A percentile compares a stretch with the other conserved stretches of the same genome.
These are phyloP conservation scores for Drosophila demipolita DNA, from an alignment of 2,888 invertebrate genomes.

Conservation along the genomic window DNA sequence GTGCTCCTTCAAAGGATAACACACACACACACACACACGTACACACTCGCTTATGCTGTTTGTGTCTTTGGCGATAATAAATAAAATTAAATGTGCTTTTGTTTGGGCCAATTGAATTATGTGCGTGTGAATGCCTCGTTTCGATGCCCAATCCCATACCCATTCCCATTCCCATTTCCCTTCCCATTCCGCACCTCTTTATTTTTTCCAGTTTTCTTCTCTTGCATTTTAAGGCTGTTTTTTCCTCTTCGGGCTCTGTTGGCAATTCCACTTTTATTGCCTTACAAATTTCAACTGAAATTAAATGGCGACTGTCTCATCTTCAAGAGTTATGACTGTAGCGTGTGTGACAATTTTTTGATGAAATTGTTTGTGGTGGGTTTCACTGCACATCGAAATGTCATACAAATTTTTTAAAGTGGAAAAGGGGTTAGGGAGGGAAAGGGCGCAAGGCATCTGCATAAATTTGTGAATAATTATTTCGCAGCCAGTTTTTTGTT, in stretches of 20 bases:
- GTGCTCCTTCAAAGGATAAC: slow-evolving; percentile 58
- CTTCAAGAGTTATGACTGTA: slow-evolving; percentile 45
- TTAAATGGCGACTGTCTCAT: slow-evolving; percentile 48
- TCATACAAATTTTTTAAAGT: neutral
- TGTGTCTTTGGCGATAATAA: slow-evolving; percentile 57
- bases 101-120: slow-evolving; percentile 82
- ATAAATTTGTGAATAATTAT: slow-evolving; percentile 37
- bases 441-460: slow-evolving; percentile 8
- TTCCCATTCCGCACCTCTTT: slow-evolving; percentile 22
- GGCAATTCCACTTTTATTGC: slow-evolving; percentile 56
- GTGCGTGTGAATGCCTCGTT: slow-evolving; percentile 80
- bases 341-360: slow-evolving; percentile 43
- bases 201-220: slow-evolving; percentile 43
- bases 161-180: slow-evolving; percentile 1
- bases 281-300: slow-evolving; percentile 45
- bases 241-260: slow-evolving; percentile 16
- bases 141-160: slow-evolving; percentile 26
- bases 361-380: slow-evolving; percentile 44
- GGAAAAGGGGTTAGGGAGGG: neutral
- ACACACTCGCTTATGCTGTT: neutral
- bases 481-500: neutral
- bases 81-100: slow-evolving; percentile 80
- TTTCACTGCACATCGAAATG: slow-evolving; percentile 6
- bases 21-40: slow-evolving; percentile 14
- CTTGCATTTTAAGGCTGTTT: slow-evolving; percentile 28